Evolutionary conservation across 2,888 invertebrate genomes (phyloP).

Genomic region (Dicyrtoma fusca): DNA sequence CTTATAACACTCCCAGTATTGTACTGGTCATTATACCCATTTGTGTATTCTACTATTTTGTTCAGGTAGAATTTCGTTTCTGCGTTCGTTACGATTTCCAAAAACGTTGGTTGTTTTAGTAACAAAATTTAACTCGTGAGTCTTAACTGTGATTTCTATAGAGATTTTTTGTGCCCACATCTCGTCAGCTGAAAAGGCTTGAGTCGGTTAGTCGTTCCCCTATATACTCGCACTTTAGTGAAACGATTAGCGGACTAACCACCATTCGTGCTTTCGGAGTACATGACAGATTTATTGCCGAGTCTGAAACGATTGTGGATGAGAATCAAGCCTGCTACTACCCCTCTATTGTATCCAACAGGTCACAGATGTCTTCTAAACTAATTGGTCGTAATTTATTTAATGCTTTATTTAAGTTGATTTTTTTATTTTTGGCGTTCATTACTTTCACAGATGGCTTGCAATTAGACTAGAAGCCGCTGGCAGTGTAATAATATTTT

Average conservation of each 20-base stretch:
- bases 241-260: conserved; percentile 61
- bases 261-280: conserved; percentile 59
- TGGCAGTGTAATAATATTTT: conserved; percentile 65
- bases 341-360: conserved; percentile 45
- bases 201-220: conserved; percentile 63
- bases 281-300: conserved; percentile 60
- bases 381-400: too few species aligned
- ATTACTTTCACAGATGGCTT: background rate
- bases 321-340: conserved; percentile 59
- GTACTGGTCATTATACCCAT: conserved; percentile 78
- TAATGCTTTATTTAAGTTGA: background rate
- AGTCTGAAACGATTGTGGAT: conserved; percentile 62
- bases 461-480: conserved; percentile 61
- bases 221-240: conserved; percentile 65
- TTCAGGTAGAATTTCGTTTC: conserved; percentile 68
- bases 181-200: conserved; percentile 63
- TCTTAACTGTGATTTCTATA: too few species aligned
- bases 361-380: too few species aligned
- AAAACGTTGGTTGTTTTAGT: too few species aligned
- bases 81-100: too few species aligned
- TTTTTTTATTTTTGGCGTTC: background rate
- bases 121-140: too few species aligned
- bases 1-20: conserved; percentile 82
- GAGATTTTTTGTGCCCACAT: conserved; percentile 64
- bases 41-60: conserved; percentile 78